Base-by-base conservation (phyloP, 2,888 invertebrate species). In the Phaonia tiefii region DNA sequence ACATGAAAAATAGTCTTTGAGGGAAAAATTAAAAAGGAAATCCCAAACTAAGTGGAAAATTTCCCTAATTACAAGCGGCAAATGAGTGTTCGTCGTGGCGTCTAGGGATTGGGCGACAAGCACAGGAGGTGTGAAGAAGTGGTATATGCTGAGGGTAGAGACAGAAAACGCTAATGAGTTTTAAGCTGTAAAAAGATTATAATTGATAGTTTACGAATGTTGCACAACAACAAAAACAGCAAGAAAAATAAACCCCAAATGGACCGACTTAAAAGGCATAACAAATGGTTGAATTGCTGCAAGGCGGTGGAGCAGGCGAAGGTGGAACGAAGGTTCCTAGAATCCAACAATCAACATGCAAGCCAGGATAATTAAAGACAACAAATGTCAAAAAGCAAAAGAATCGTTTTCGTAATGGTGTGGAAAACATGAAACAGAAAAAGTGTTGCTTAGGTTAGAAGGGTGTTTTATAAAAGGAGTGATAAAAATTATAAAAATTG, bases 111-210 rank as follows among this genome's bases (percentile, higher is more conserved):
- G 25, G 15, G n/a, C 8, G 37, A 5, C 15, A 1, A 8, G 31
- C 17, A 31, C n/a, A 39, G 10, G 60, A n/a, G 20, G 63, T 63
- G 63, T 60, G 60, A 11, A 15, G 26, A 1, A 5, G 25, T 3
- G 37, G 39, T 31, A 15, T 15, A 15, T 2, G 10, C 42, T 63
- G 42, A 39, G 22, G 42, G 63, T n/a, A n/a, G n/a, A n/a, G n/a
- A n/a, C n/a, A n/a, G n/a, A 63, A 66, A 73, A 46, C 75, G 46
- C 60, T 80, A 80, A 80, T 80, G 74, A 80, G 70, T 74, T 77
- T 72, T 74, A 42, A 73, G 56, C 67, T 60, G 63, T n/a, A 22
- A 37, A 54, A 71, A 77, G 67, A 67, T 66, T 78, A 58, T 75
- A 81, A 81, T 75, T 75, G 42, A 78, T 69, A 69, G 63, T 78